Evolutionary conservation across 2,888 invertebrate genomes (phyloP), one percentile per base, ranked within the genome.

Genomic region (Netelia inedita): DNA sequence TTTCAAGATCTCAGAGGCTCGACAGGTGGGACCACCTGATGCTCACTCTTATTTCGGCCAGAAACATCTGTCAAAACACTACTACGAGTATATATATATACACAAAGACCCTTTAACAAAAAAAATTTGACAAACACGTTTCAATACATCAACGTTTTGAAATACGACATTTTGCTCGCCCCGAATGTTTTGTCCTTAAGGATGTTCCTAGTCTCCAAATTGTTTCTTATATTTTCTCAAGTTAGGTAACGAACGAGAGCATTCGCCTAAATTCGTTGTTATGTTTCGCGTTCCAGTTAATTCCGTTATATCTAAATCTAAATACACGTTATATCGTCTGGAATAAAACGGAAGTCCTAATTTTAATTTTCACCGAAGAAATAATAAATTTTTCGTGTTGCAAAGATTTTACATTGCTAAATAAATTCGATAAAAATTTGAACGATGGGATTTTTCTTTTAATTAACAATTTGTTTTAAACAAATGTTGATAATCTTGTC

Each of bases 1-100:
- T 16, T 14, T 55, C 16, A 55, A 55, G 63, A 35, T 66, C 43
- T 23, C 1, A 57, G 55, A 41, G 75, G 23, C 28, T 43, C 73
- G 50, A 53, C 75, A 76, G 75, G 55, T 76, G 65, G 57, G 66
- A 57, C 75, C 75, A 66, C 75, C 75, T 66, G 75, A 55, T 57
- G 66, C 43, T 43, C 1, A 28, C 19, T 66, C 16, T 57, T 43
- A 1, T 14, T 53, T 55, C 9, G 21, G 35, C 41, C 10, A 57
- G 14, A 50, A 41, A 57, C 75, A 76, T 57, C 57, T 55, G 57
- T 66, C 57, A 66, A 23, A 19, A 43, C 16, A 57, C 59, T 43
- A 5, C 19, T 55, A 19, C 19, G 8, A 1, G 16, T 55, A 55
- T 19, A 46, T 46, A 46, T 11, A 43, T 43, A 43, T 43, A 43